Percentiles rank a stretch among this genome's conserved stretches.
phyloP scores from a whole-genome alignment of 2,113 vertebrate species.

The Ceyx cyanopectus region DNA sequence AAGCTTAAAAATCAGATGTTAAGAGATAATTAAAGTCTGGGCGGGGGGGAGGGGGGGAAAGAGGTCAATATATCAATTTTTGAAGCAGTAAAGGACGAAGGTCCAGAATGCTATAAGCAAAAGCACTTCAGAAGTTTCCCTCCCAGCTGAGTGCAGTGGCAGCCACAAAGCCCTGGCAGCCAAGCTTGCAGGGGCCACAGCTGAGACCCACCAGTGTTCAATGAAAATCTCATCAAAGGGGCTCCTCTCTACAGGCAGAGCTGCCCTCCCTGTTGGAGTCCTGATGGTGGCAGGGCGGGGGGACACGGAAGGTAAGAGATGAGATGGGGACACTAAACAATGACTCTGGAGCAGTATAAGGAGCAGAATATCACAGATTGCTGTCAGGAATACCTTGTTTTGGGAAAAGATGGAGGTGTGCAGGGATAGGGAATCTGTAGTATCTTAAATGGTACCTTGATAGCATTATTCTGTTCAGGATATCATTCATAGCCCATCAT shows the following conservation, averaged over 20 bases:
- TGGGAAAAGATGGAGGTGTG: not conserved
- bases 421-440: not conserved
- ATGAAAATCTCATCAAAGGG: not conserved
- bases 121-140: not conserved
- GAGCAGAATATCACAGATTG: not conserved
- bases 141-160: not conserved
- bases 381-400: not conserved
- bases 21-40: not conserved
- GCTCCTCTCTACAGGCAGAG: not conserved
- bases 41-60: not conserved
- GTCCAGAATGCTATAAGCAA: not conserved
- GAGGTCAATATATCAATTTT: not conserved
- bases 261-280: not conserved
- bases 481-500: not conserved
- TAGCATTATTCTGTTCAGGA: not conserved
- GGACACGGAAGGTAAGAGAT: not conserved
- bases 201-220: not conserved
- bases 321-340: not conserved
- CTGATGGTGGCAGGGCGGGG: not conserved
- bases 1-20: not conserved
- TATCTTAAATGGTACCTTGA: not conserved
- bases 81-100: not conserved
- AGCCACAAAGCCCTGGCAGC: not conserved
- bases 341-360: not conserved
- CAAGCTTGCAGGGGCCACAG: not conserved